A percentile compares a stretch with the other conserved stretches of the same genome.
phyloP scores from a whole-genome alignment of 1,140 invertebrate species.

The Rhizoglyphus robini region DNA sequence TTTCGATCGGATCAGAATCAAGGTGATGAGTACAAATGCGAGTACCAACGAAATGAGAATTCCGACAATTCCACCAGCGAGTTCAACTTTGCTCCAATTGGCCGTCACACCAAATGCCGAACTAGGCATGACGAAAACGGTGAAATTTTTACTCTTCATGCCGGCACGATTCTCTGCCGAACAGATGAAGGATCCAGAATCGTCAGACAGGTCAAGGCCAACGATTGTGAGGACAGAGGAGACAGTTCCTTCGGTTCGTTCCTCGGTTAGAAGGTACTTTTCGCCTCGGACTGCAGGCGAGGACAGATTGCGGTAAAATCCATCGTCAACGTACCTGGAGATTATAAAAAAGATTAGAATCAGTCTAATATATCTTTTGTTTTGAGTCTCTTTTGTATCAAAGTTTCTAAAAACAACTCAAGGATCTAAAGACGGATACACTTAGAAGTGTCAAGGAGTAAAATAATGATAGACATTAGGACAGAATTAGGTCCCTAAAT shows the following conservation, averaged over 20 bases:
- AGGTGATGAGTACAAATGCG: conserved; percentile 36
- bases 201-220: conserved; percentile 49
- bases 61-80: conserved; percentile 44
- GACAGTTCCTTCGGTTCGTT: conserved; percentile 31
- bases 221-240: conserved; percentile 53
- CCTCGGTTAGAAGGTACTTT: conserved; percentile 39
- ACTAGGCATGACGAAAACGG: conserved; percentile 46
- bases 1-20: conserved; percentile 24
- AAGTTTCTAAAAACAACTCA: no score
- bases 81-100: conserved; percentile 32
- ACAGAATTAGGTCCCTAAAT: no score
- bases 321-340: conserved; percentile 38
- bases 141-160: conserved; percentile 51
- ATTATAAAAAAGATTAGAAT: conserved; percentile 1
- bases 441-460: neutral
- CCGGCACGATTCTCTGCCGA: conserved; percentile 61
- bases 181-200: conserved; percentile 43
- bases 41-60: conserved; percentile 43
- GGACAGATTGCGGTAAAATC: conserved; percentile 4
- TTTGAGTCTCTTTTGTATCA: no score
- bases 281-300: conserved; percentile 35
- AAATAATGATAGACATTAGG: no score
- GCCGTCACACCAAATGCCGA: conserved; percentile 27
- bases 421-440: no score
- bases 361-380: no score